These are phyloP conservation scores for Pluvialis apricaria DNA, from an alignment of 2,113 vertebrate genomes.

Conservation along the genomic window DNA sequence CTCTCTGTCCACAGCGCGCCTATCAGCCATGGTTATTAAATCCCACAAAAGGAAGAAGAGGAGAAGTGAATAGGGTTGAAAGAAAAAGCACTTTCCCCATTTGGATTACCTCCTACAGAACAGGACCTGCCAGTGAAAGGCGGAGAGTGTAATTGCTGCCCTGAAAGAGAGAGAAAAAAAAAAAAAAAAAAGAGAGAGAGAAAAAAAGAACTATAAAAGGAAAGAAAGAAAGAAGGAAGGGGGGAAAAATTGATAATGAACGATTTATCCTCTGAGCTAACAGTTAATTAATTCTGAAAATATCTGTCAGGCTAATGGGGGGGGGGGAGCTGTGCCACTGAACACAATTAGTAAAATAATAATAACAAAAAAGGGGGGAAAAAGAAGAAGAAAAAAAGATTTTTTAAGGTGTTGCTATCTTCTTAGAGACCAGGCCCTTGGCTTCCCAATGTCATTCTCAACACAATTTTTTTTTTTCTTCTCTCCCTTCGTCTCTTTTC, in stretches of 20 bases:
- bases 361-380: slow-evolving; percentile 73
- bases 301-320: slow-evolving; percentile 81
- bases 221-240: slow-evolving; percentile 64
- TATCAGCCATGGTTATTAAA: slow-evolving; percentile 81
- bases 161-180: slow-evolving; percentile 68
- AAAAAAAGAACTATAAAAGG: slow-evolving; percentile 71
- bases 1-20: slow-evolving; percentile 72
- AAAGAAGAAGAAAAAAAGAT: slow-evolving; percentile 36
- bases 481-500: slow-evolving; percentile 88
- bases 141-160: slow-evolving; percentile 77
- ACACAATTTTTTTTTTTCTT: slow-evolving; percentile 79
- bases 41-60: slow-evolving; percentile 81
- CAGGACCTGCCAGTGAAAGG: slow-evolving; percentile 76
- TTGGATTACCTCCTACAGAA: slow-evolving; percentile 79
- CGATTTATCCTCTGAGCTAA: slow-evolving; percentile 84
- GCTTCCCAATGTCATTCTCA: slow-evolving; percentile 88
- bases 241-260: slow-evolving; percentile 77
- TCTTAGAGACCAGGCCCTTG: slow-evolving; percentile 81
- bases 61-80: slow-evolving; percentile 77
- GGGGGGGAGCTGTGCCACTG: slow-evolving; percentile 51
- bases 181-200: slow-evolving; percentile 3
- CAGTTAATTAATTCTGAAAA: slow-evolving; percentile 87
- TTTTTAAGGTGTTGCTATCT: slow-evolving; percentile 82
- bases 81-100: slow-evolving; percentile 80
- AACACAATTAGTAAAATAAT: slow-evolving; percentile 82